Evolutionary conservation across 2,113 vertebrate genomes (phyloP).

Genomic region (Grus americana): DNA sequence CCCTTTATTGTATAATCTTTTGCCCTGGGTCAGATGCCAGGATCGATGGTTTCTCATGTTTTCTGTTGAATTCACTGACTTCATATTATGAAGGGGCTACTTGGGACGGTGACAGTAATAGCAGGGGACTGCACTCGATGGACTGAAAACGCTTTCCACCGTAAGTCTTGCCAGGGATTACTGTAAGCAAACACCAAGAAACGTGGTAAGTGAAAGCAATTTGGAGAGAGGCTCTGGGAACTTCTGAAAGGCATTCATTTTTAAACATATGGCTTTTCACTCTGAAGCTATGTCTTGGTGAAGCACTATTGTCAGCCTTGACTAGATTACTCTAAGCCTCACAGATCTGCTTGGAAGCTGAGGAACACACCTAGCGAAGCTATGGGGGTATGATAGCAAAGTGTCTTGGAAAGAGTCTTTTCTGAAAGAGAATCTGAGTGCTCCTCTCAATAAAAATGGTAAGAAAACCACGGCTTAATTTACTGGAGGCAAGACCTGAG

Average conservation of each 20-base stretch:
- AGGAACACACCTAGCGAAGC: background rate
- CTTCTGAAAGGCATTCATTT: background rate
- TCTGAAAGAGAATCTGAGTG: background rate
- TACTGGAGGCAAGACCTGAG: background rate
- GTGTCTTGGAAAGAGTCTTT: background rate
- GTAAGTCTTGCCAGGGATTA: background rate
- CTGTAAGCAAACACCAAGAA: background rate
- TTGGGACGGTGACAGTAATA: background rate
- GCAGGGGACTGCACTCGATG: background rate
- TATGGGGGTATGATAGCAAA: background rate
- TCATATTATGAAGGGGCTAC: background rate
- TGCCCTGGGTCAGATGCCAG: conserved; percentile 19
- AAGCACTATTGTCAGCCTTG: background rate
- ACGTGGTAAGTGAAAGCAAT: background rate
- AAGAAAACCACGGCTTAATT: background rate
- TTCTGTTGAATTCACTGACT: background rate
- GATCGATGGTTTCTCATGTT: background rate
- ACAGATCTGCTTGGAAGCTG: background rate
- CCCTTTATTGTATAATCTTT: conserved; percentile 18
- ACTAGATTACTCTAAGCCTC: background rate
- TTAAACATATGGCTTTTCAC: background rate
- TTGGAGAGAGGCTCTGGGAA: background rate
- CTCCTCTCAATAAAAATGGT: background rate
- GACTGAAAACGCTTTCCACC: background rate
- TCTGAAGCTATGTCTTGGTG: background rate